Percentiles rank a stretch among this genome's conserved stretches.
These are phyloP conservation scores for Ephestia elutella DNA, from an alignment of 1,140 invertebrate species.

Conservation along the genomic window DNA sequence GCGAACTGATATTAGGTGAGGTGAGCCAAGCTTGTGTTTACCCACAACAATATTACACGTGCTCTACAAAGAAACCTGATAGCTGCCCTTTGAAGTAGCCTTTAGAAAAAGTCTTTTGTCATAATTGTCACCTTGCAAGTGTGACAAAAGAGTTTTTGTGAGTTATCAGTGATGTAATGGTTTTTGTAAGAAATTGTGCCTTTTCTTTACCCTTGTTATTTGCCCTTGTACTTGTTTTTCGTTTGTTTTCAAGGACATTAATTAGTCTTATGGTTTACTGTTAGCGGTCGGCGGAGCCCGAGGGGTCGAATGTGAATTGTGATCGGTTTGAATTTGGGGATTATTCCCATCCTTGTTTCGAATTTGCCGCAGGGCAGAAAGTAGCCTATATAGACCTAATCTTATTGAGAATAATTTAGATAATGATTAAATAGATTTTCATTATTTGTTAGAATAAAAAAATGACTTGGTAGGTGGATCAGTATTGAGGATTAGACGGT, in stretches of 20 bases:
- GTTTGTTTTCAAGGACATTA: neutral
- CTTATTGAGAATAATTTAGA: neutral
- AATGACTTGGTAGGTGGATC: too few species aligned
- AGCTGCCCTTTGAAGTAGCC: too few species aligned
- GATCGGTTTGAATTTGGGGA: constrained; percentile 5
- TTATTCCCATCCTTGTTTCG: constrained; percentile 5
- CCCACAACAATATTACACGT: too few species aligned
- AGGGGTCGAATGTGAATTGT: neutral
- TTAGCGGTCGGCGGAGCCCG: neutral
- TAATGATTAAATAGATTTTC: neutral
- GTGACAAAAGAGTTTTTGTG: too few species aligned
- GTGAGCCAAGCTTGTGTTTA: too few species aligned
- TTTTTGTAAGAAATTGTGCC: too few species aligned
- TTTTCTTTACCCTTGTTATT: too few species aligned
- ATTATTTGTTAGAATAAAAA: too few species aligned
- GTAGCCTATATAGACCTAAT: neutral
- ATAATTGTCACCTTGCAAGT: too few species aligned
- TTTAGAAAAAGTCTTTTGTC: too few species aligned
- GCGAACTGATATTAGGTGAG: neutral
- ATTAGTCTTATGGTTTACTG: neutral
- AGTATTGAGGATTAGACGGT: too few species aligned
- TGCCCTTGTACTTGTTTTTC: neutral
- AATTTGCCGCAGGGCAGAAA: neutral
- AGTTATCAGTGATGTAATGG: neutral
- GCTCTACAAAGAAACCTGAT: too few species aligned